These are phyloP conservation scores for Zele albiditarsus DNA, from an alignment of 2,888 invertebrate species.

Conservation along the genomic window DNA sequence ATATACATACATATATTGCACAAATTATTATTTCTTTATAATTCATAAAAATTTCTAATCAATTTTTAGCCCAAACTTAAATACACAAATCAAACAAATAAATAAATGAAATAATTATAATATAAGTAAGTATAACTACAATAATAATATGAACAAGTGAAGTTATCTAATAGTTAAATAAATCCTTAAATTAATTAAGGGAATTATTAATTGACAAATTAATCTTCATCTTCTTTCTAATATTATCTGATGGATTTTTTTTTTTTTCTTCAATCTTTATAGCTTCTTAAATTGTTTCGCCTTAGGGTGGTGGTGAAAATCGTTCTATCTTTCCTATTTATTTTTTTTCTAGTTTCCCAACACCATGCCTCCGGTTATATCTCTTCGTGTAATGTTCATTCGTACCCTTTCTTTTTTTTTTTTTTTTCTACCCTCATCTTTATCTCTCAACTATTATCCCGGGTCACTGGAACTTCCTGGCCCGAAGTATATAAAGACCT, in stretches of 20 bases:
- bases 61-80: no score
- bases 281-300: background rate
- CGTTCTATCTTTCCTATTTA: background rate
- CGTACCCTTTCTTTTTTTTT: background rate
- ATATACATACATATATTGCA: background rate
- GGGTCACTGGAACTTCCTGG: background rate
- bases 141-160: no score
- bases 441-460: background rate
- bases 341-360: background rate
- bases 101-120: no score
- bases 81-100: no score
- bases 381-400: background rate
- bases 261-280: background rate
- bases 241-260: background rate
- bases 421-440: background rate
- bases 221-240: background rate
- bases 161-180: no score
- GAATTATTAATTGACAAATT: background rate
- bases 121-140: no score
- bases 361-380: background rate
- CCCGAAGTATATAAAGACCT: background rate
- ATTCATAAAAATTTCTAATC: no score
- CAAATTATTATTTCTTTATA: background rate
- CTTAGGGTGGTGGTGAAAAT: background rate
- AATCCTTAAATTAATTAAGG: no score